Evolutionary conservation across 2,888 invertebrate species (phyloP), one percentile per base, ranked within the genome.

Genomic region (Drosophila fulvimacula): DNA sequence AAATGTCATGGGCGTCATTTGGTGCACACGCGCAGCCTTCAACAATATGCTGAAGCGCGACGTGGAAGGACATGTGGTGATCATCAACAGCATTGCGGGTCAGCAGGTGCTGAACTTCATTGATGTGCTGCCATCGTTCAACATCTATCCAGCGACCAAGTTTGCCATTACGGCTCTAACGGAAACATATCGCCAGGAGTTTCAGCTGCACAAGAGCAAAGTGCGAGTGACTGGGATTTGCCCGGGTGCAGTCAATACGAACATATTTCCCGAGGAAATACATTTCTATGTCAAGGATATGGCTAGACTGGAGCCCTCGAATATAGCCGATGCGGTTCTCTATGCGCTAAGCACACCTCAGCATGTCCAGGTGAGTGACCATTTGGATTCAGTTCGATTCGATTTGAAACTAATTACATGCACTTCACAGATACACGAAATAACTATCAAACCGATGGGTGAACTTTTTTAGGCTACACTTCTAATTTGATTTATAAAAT

Each of bases 1-100:
- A 15, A 94, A 94, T 86, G 73, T 94, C 0, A 93, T 92, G 86
- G 94, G 93, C 0, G 89, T 93, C 2, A 83, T 94, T 2, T 86
- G 93, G 83, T 94, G 94, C 82, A 92, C 93, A 0, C 92, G 94
- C 0, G 93, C 92, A 63, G 94, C 94, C 0, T 91, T 94, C 17
- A 91, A 92, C 4, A 93, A 93, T 4, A 94, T 94, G 93, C 92
- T 88, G 21, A 80, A 69, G 19, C 89, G 92, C 0, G 92, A 93
- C 30, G 86, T 82, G 15, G 93, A 94, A 74, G 94, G 94, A 0
- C 94, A 94, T 71, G 93, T 94, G 39, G 87, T 94, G 30, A 92
- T 93, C 17, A 92, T 94, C 10, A 93, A 93, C 61, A 93, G 93
- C 67, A 88, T 92, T 48, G 90, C 90, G 3, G 93, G 92, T 0